These are phyloP conservation scores for Sarotherodon lohbergeri DNA, from an alignment of 2,113 vertebrate genomes.

Conservation along the genomic window DNA sequence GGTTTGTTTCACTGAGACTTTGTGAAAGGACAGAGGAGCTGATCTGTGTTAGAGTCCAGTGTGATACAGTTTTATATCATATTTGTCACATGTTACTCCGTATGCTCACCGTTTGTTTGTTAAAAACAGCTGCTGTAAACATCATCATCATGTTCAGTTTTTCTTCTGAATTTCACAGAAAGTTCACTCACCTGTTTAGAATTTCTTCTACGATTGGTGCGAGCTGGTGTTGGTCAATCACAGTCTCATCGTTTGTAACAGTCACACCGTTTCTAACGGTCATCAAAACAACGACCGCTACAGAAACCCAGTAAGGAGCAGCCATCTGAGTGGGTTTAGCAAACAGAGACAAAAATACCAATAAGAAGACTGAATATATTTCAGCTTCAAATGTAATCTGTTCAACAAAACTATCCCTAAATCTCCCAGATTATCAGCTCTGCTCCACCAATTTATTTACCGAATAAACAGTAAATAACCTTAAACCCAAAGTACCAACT, in stretches of 20 bases:
- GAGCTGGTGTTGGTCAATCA: not conserved
- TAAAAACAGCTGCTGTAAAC: not conserved
- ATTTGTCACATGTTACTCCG: fast-evolving
- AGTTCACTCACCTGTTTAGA: not conserved
- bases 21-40: fast-evolving
- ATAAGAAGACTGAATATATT: too few species aligned
- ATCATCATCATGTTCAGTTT: not conserved
- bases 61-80: too few species aligned
- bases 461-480: too few species aligned
- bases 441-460: too few species aligned
- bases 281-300: fast-evolving
- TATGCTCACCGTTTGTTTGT: not conserved
- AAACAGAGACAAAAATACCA: too few species aligned
- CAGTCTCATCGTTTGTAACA: too few species aligned
- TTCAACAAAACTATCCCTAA: too few species aligned
- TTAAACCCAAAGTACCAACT: too few species aligned
- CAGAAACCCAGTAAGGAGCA: not conserved
- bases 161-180: not conserved
- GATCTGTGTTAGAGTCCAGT: too few species aligned
- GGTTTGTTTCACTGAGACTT: not conserved
- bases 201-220: fast-evolving
- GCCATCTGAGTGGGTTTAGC: not conserved
- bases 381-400: too few species aligned
- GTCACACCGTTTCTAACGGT: not conserved
- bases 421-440: not conserved